A percentile compares a stretch with the other conserved stretches of the same genome.
These are phyloP conservation scores for Cherax destructor DNA, from an alignment of 1,140 invertebrate species.

Conservation along the genomic window DNA sequence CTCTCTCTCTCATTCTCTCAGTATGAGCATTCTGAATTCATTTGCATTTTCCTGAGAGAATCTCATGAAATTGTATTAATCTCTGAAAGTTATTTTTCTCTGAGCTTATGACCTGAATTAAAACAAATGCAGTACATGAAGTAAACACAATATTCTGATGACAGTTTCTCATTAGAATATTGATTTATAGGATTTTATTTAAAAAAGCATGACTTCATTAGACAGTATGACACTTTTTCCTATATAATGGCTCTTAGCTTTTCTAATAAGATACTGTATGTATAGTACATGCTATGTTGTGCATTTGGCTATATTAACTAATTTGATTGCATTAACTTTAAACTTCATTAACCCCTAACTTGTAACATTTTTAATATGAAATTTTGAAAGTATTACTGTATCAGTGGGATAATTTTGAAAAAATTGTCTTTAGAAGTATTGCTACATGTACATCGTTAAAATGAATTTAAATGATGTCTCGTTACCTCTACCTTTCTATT, in stretches of 20 bases:
- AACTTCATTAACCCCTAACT: conserved; percentile 41
- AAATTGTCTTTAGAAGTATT: background rate
- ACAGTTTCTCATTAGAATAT: background rate
- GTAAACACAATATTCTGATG: background rate
- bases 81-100: no score
- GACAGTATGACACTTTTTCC: background rate
- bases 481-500: background rate
- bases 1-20: no score
- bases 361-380: conserved; percentile 20
- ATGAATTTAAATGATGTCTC: background rate
- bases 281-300: background rate
- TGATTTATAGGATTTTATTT: background rate
- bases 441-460: background rate
- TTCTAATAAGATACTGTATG: background rate
- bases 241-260: background rate
- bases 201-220: background rate
- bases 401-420: background rate
- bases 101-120: no score
- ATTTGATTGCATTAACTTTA: conserved; percentile 23
- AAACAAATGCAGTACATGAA: background rate
- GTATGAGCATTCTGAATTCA: background rate
- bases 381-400: background rate
- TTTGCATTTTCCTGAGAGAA: background rate
- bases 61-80: background rate
- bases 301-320: conserved; percentile 7